A percentile compares a stretch with the other conserved stretches of the same genome.
Evolutionary conservation across 2,888 invertebrate species (phyloP).

Genomic region (Drosophila multiciliata): DNA sequence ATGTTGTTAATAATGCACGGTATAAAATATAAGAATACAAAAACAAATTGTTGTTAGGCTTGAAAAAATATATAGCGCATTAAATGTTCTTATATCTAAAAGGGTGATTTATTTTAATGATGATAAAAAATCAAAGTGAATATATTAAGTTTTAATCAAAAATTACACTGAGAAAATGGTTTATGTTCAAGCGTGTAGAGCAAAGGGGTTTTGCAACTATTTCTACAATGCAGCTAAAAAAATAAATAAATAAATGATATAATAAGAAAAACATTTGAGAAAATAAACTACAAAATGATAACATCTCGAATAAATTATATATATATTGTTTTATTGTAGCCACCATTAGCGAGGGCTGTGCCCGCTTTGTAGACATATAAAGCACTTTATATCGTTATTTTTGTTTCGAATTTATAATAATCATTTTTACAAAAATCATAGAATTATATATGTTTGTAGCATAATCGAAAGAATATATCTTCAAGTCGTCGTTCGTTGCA

Average conservation of each 20-base stretch:
- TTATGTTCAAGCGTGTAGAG: conserved; percentile 43
- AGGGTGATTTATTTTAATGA: not conserved
- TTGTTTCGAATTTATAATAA: conserved; percentile 27
- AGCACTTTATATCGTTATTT: conserved; percentile 42
- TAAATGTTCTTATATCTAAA: conserved; percentile 50
- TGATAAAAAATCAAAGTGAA: not conserved
- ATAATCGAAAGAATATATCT: conserved; percentile 32
- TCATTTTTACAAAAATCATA: conserved; percentile 57
- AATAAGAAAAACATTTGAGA: conserved; percentile 9
- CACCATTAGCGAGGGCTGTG: conserved; percentile 47
- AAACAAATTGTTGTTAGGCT: conserved; percentile 65
- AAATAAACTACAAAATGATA: conserved; percentile 35
- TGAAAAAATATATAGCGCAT: conserved; percentile 52
- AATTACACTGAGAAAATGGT: conserved; percentile 74
- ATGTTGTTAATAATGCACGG: conserved; percentile 30
- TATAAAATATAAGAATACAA: conserved; percentile 61
- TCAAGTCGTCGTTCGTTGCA: conserved; percentile 61
- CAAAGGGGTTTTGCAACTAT: conserved; percentile 10
- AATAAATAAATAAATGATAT: not conserved
- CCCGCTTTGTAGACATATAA: conserved; percentile 46
- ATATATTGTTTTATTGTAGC: conserved; percentile 57
- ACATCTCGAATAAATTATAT: conserved; percentile 24
- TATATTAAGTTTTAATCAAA: conserved; percentile 1
- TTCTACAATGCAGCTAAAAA: conserved; percentile 14
- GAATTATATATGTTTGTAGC: conserved; percentile 5